These are phyloP conservation scores for Chroicocephalus ridibundus DNA, from an alignment of 2,113 vertebrate genomes.

Conservation along the genomic window DNA sequence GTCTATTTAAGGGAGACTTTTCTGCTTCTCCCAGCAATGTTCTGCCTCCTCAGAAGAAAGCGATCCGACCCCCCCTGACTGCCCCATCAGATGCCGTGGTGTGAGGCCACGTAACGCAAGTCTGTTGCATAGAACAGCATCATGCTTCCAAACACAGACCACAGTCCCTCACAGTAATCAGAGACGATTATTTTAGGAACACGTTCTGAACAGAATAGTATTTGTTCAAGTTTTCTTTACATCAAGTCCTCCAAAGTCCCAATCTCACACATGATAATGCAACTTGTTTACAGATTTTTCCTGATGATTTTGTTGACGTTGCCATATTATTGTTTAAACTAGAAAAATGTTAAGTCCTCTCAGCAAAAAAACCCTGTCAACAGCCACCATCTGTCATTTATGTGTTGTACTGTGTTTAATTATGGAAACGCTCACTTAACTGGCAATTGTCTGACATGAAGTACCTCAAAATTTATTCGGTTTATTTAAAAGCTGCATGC, in stretches of 20 bases:
- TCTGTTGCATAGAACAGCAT: not conserved
- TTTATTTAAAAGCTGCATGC: not conserved
- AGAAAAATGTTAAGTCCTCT: not conserved
- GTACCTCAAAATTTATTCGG: not conserved
- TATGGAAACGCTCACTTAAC: conserved; percentile 58
- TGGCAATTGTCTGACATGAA: not conserved
- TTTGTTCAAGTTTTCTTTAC: not conserved
- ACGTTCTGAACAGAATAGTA: not conserved
- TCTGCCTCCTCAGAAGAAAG: not conserved
- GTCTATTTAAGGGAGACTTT: not conserved
- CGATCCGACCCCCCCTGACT: not conserved
- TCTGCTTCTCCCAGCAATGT: not conserved
- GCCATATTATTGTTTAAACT: not conserved
- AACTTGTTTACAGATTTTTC: not conserved
- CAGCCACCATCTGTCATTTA: conserved; percentile 67
- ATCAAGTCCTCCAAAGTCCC: not conserved
- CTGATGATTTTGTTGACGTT: not conserved
- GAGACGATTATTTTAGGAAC: not conserved
- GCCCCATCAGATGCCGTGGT: not conserved
- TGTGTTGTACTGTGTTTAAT: conserved; percentile 62
- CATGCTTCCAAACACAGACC: not conserved
- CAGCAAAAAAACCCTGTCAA: not conserved
- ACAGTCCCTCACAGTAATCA: not conserved
- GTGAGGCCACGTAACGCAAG: not conserved
- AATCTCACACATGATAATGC: not conserved